Evolutionary conservation across 2,797 vertebrate species (phyloP).

Genomic region (Loris lydekkerianus): DNA sequence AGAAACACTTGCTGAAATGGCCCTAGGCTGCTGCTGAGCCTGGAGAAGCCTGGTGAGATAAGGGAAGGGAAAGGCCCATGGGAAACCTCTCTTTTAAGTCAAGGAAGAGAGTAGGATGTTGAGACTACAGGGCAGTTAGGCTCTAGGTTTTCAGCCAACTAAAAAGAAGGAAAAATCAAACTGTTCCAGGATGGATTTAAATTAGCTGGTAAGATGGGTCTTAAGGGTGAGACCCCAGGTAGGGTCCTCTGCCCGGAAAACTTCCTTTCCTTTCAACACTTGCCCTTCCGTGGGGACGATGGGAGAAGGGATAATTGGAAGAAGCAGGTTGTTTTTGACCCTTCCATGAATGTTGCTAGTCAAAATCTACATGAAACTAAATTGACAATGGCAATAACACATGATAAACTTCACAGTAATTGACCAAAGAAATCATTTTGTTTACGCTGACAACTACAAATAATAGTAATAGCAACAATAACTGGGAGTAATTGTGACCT

Average conservation of each 20-base stretch:
- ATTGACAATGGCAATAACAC: not conserved
- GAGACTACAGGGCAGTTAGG: not conserved
- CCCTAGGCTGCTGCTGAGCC: not conserved
- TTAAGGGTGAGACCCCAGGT: not conserved
- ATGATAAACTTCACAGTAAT: conserved; percentile 13
- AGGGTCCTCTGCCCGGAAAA: not conserved
- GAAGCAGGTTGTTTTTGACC: conserved; percentile 56
- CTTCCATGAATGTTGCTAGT: conserved; percentile 39
- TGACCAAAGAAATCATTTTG: not conserved
- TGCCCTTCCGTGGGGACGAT: not conserved
- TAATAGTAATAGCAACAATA: not conserved
- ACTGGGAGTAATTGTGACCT: not conserved
- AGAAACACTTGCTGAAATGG: not conserved
- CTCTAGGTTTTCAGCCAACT: not conserved
- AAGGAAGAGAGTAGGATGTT: not conserved
- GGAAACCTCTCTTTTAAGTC: conserved; percentile 1
- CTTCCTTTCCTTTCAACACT: not conserved
- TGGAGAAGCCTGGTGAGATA: not conserved
- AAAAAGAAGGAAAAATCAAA: not conserved
- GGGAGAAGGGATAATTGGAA: not conserved
- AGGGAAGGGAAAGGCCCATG: not conserved
- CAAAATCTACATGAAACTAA: conserved; percentile 45
- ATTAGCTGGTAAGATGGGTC: too few species aligned
- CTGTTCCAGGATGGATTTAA: not conserved
- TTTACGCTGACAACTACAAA: not conserved